Evolutionary conservation across 2,888 invertebrate species (phyloP).

Genomic region (Eledona agricola): DNA sequence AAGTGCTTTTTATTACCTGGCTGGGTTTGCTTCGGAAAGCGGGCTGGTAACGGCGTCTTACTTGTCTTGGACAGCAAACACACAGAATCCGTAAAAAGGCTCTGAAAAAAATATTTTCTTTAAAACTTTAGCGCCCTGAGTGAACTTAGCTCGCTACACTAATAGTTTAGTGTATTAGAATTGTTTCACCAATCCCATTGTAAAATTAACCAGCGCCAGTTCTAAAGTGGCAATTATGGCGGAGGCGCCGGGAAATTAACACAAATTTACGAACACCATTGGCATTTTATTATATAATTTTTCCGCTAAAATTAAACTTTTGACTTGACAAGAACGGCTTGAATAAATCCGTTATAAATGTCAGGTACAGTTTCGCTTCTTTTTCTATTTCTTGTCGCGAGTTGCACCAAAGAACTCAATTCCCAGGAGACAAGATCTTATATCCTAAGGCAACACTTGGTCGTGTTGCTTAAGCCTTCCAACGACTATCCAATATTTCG

Average conservation of each 20-base stretch:
- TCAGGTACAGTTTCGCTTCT: conserved; percentile 1
- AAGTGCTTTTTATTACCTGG: conserved; percentile 70
- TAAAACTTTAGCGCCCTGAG: no score
- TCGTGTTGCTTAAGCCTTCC: background rate
- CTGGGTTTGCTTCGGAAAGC: conserved; percentile 86
- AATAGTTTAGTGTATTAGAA: no score
- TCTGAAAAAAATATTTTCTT: conserved; percentile 75
- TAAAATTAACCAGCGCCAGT: no score
- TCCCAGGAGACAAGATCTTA: conserved; percentile 9
- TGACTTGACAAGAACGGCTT: no score
- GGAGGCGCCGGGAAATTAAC: no score
- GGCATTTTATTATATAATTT: no score
- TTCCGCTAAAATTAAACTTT: no score
- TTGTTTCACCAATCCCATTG: no score
- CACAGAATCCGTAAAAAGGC: conserved; percentile 93
- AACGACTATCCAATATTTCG: conserved; percentile 11
- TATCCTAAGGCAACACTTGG: conserved; percentile 12
- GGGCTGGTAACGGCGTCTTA: conserved; percentile 83
- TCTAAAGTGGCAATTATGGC: no score
- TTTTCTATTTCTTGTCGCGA: conserved; percentile 3
- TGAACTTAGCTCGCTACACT: no score
- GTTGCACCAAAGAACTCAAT: conserved; percentile 8
- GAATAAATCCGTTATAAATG: no score
- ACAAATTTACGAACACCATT: no score
- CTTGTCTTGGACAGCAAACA: conserved; percentile 85